These are phyloP conservation scores for Drymonia ruficornis DNA, from an alignment of 2,888 invertebrate species.

Conservation along the genomic window DNA sequence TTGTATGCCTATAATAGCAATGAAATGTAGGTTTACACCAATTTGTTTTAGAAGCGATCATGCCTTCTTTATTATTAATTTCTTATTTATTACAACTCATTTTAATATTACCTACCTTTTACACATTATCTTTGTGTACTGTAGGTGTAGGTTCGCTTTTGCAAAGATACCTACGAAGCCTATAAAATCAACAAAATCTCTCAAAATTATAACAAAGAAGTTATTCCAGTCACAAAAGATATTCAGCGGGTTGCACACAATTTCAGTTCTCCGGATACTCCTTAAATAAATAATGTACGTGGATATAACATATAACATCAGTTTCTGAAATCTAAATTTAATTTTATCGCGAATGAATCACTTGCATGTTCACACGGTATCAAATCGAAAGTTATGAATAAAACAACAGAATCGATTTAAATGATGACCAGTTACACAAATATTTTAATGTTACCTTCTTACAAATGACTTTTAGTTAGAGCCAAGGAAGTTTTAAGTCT, in stretches of 20 bases:
- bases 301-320: conserved; percentile 35
- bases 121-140: too few species aligned
- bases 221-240: conserved; percentile 17
- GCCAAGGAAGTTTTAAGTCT: too few species aligned
- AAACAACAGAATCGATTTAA: conserved; percentile 40
- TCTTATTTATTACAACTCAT: too few species aligned
- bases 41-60: neutral
- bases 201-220: conserved; percentile 11
- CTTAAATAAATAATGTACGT: conserved; percentile 42
- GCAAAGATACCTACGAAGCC: too few species aligned
- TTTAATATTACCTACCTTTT: too few species aligned
- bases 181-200: neutral
- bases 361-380: conserved; percentile 42
- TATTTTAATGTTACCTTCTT: neutral
- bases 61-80: too few species aligned
- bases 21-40: neutral
- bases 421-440: conserved; percentile 15
- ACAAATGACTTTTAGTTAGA: too few species aligned
- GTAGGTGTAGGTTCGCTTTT: too few species aligned
- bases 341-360: conserved; percentile 56
- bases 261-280: conserved; percentile 36
- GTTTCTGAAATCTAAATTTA: conserved; percentile 54
- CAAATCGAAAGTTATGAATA: conserved; percentile 36
- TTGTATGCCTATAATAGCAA: neutral
- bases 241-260: conserved; percentile 24